These are phyloP conservation scores for Leptodactylus fallax DNA, from an alignment of 2,797 vertebrate species.

Conservation along the genomic window DNA sequence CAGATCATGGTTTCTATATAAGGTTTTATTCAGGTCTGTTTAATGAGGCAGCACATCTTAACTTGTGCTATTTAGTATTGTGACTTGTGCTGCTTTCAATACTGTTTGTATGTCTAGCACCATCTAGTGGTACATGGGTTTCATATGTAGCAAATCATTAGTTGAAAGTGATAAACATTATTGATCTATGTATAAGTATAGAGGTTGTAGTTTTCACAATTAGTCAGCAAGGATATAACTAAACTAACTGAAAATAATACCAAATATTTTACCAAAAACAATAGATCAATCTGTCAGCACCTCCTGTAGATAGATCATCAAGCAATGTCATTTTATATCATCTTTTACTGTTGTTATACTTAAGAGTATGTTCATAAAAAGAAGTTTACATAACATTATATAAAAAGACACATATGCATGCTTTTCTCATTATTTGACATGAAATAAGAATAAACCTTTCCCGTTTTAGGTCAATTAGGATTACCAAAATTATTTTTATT, in stretches of 20 bases:
- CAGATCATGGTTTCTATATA: background rate
- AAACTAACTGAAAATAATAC: background rate
- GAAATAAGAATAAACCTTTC: no score
- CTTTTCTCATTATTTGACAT: no score
- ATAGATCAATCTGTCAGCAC: no score
- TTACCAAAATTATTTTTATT: no score
- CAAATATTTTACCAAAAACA: no score
- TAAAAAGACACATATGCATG: no score
- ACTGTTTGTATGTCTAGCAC: background rate
- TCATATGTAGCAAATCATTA: background rate
- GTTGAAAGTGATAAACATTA: background rate
- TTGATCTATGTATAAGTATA: background rate
- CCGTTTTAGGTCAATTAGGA: no score
- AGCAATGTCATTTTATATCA: no score
- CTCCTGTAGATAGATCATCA: no score
- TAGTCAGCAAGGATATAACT: background rate
- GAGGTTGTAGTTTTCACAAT: background rate
- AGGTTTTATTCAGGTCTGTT: background rate
- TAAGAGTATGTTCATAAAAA: no score
- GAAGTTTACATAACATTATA: no score
- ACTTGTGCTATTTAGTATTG: background rate
- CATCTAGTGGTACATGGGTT: conserved; percentile 33
- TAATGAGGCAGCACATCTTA: background rate
- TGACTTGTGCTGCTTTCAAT: background rate
- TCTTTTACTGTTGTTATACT: no score